Conservation (phyloP, 2,888 invertebrate species). For the Lasioglossum morio region DNA sequence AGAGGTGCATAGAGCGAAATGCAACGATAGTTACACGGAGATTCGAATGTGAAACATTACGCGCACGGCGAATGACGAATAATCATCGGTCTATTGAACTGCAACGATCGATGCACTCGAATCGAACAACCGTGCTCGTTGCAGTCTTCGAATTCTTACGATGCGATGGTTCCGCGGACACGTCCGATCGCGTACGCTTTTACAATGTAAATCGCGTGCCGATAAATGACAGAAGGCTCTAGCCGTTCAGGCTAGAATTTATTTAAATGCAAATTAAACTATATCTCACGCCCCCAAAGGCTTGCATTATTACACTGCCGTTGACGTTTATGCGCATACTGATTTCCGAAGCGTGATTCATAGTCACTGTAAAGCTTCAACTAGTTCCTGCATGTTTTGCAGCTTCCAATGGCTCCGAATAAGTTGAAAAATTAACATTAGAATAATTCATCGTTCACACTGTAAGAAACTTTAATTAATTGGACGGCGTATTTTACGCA, state of each 20-base stretch:
- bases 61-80: neutral
- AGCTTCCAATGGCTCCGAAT: neutral
- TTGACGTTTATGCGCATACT: neutral
- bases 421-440: neutral
- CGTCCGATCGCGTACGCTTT: neutral
- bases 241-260: neutral
- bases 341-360: neutral
- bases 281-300: neutral
- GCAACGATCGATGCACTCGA: neutral
- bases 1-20: neutral
- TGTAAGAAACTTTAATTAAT: too few species aligned
- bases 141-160: conserved; percentile 15
- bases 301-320: neutral
- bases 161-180: conserved; percentile 1
- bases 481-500: too few species aligned
- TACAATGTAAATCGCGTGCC: conserved; percentile 5
- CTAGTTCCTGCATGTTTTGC: neutral
- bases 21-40: neutral
- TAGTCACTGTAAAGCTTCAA: neutral
- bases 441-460: too few species aligned
- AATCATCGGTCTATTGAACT: conserved; percentile 15
- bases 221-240: neutral
- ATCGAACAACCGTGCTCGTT: neutral
- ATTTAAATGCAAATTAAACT: neutral
- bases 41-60: neutral